Conservation (phyloP, 2,113 vertebrate species). For the Phyllopteryx taeniolatus region DNA sequence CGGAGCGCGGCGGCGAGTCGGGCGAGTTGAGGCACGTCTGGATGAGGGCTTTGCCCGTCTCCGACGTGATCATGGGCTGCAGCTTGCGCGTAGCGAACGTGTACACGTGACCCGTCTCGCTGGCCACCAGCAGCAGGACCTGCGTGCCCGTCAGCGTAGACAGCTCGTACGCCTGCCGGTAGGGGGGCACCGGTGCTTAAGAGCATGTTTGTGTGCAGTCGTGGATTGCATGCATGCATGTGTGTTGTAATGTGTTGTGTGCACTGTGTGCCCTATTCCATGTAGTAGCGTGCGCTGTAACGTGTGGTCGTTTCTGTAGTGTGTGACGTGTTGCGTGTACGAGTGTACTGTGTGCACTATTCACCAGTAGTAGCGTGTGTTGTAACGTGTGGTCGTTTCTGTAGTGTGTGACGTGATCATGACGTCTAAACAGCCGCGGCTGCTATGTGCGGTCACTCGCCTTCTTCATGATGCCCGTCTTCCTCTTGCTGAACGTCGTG, state of each 20-base stretch:
- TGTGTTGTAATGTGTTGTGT: no score
- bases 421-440: no score
- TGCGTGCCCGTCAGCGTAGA: constrained; percentile 95
- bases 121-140: constrained; percentile 91
- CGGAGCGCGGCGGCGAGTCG: constrained; percentile 89
- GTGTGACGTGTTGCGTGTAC: no score
- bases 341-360: no score
- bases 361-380: no score
- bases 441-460: constrained; percentile 58
- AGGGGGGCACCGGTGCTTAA: no score
- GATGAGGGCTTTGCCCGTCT: constrained; percentile 94
- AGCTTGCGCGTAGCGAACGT: constrained; percentile 94
- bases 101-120: constrained; percentile 95
- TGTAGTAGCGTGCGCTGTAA: no score
- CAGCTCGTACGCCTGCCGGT: constrained; percentile 84
- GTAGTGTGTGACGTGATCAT: neutral
- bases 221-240: no score
- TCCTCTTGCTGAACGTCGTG: constrained; percentile 94
- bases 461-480: constrained; percentile 94
- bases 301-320: no score
- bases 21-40: constrained; percentile 97
- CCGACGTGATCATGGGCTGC: constrained; percentile 98
- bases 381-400: no score
- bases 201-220: no score
- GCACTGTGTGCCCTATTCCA: no score